Base-by-base conservation (phyloP, 2,888 invertebrate genomes). In the Leistus spinibarbis region DNA sequence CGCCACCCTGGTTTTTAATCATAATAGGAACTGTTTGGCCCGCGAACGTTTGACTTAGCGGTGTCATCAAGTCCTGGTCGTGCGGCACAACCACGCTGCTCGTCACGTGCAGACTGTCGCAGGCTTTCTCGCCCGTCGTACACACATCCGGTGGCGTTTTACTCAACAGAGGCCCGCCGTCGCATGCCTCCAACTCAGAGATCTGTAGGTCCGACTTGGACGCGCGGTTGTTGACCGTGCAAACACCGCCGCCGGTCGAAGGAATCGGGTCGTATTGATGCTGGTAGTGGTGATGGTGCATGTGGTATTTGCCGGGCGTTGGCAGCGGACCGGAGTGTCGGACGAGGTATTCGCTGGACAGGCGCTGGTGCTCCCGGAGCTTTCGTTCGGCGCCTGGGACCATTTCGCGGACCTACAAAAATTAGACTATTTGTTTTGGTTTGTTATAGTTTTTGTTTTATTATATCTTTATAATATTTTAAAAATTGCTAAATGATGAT, bases 381-480 rank as follows among this genome's bases (percentile, higher is more conserved):
- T 88, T 88, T 56, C 89, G 84, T 78, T 89, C 89, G 0, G 89
- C 89, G 1, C 90, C 90, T 0, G 90, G 89, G 4, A 90, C 90
- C 88, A 89, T 89, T 65, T 88, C 88, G 76, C 89, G 85, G n/a
- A 89, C 89, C 88, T 89, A 80, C 63, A 83, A 79, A 19, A 60
- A 60, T 17, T 5, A 19, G 20, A 1, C 17, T 40, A 40, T 40
- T 13, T 40, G 7, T 40, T 5, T 10, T 7, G 13, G 40, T 24
- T 3, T 40, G 13, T 10, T 40, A 7, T 40, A 40, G 5, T 10
- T 13, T 10, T 5, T 40, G n/a, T n/a, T n/a, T n/a, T n/a, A n/a
- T n/a, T n/a, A n/a, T n/a, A n/a, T n/a, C n/a, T n/a, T n/a, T n/a
- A n/a, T n/a, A n/a, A n/a, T n/a, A n/a, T n/a, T n/a, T n/a, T n/a